A percentile compares a stretch with the other conserved stretches of the same genome.
phyloP scores from a whole-genome alignment of 2,797 vertebrate genomes.

The Borostomias antarcticus region DNA sequence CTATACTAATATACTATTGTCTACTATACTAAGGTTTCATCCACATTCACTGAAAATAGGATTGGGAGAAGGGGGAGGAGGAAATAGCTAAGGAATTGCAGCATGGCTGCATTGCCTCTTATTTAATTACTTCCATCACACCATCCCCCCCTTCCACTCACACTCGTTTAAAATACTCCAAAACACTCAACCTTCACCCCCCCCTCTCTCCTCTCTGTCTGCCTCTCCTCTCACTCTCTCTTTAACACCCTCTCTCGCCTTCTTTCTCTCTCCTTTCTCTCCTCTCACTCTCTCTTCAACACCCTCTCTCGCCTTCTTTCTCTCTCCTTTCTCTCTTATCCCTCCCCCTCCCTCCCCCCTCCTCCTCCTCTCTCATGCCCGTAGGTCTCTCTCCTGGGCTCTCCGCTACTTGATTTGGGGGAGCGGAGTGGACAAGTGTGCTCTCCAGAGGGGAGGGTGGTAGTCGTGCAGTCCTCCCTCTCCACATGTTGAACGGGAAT shows the following conservation, averaged over 20 bases:
- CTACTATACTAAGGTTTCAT: slow-evolving; percentile 28
- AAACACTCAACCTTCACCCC: slow-evolving; percentile 36
- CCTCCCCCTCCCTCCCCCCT: slow-evolving; percentile 42
- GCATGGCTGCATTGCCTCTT: slow-evolving; percentile 48
- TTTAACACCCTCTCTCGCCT: neutral
- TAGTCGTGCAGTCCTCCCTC: too few species aligned
- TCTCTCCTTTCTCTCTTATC: slow-evolving; percentile 43
- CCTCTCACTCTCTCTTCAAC: slow-evolving; percentile 9
- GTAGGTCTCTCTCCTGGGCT: neutral
- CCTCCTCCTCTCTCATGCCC: slow-evolving; percentile 26
- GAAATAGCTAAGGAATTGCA: slow-evolving; percentile 55
- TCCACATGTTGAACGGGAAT: too few species aligned
- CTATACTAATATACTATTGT: too few species aligned
- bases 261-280: slow-evolving; percentile 17
- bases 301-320: too few species aligned
- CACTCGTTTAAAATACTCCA: slow-evolving; percentile 40
- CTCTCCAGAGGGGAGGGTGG: too few species aligned
- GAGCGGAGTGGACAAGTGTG: too few species aligned
- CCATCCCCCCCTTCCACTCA: slow-evolving; percentile 5
- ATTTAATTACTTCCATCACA: slow-evolving; percentile 72
- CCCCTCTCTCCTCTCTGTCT: neutral
- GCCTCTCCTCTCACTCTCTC: slow-evolving; percentile 20
- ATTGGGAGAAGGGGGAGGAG: slow-evolving; percentile 49
- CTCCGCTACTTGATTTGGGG: neutral
- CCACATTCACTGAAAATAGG: slow-evolving; percentile 55